Base-by-base conservation (phyloP, 2,797 vertebrate genomes). In the Darevskia mixta region DNA sequence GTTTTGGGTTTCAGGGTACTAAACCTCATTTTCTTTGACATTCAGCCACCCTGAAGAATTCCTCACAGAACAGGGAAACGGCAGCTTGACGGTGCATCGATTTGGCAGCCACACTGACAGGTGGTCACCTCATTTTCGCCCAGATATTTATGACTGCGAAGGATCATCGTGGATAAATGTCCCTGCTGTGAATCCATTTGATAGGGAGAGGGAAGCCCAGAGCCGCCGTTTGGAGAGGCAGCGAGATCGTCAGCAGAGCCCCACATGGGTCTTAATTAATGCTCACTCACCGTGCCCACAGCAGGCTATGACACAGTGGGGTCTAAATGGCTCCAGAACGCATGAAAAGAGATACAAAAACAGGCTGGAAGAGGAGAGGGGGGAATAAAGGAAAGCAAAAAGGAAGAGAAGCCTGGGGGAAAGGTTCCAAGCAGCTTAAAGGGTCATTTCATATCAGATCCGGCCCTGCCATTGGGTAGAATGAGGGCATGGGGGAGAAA, bases 281-380 rank as follows among this genome's bases (percentile, higher is more conserved):
- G 3, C 9, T 45, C 79, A 90, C 83, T 0, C 0, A 87, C 69
- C 78, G 85, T 90, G 92, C 84, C 89, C 0, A 0, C 86, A 92
- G 93, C 90, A 91, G 88, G 87, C 69, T 90, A 20, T 69, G 87
- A 76, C 91, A 41, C 0, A 0, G 83, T 66, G 89, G 90, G 89
- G 88, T 80, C 78, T 81, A 79, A 79, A 87, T 87, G 86, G 82
- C 84, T 90, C 45, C 89, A 89, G 89, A 93, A 90, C 85, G 87
- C 69, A 90, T 75, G 61, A 8, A 82, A 85, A 77, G 15, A 92
- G 15, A 64, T 4, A 0, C 0, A 18, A 35, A 90, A 75, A 41
- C 49, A 15, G 49, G 49, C 49, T 58, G 80, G 38, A 85, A 27
- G 64, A 71, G 49, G 35, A 38, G 29, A 23, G 25, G 25, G 8